Conservation (phyloP, 2,113 vertebrate genomes). For the Lophius piscatorius region DNA sequence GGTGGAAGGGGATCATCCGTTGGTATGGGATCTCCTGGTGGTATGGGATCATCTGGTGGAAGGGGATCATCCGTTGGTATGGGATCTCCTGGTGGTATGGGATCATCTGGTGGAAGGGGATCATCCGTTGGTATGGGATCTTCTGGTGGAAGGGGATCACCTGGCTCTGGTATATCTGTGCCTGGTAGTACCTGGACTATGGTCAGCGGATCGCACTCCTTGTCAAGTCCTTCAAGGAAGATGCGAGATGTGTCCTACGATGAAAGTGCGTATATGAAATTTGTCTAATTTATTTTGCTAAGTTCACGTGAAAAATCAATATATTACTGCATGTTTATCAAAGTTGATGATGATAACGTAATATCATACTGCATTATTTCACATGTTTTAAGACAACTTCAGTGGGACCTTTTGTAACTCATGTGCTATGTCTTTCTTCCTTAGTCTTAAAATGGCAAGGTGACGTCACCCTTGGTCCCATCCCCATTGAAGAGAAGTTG, state of each 20-base stretch:
- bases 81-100: too few species aligned
- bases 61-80: too few species aligned
- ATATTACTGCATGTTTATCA: background rate
- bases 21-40: too few species aligned
- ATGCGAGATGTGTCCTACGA: constrained; percentile 4
- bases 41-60: too few species aligned
- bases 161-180: background rate
- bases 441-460: constrained; percentile 64
- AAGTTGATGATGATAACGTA: background rate
- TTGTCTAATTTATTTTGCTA: background rate
- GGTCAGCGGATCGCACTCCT: background rate
- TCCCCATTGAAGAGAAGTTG: constrained; percentile 35
- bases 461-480: constrained; percentile 56
- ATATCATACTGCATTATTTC: background rate
- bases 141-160: too few species aligned
- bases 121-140: too few species aligned
- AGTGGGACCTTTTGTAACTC: background rate
- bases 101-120: too few species aligned
- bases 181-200: background rate
- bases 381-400: background rate
- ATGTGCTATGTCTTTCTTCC: constrained; percentile 22
- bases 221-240: constrained; percentile 13
- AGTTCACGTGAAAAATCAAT: background rate
- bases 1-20: too few species aligned
- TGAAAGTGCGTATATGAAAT: constrained; percentile 36